Base-by-base conservation (phyloP, 1,140 invertebrate genomes). In the Macrobrachium rosenbergii region DNA sequence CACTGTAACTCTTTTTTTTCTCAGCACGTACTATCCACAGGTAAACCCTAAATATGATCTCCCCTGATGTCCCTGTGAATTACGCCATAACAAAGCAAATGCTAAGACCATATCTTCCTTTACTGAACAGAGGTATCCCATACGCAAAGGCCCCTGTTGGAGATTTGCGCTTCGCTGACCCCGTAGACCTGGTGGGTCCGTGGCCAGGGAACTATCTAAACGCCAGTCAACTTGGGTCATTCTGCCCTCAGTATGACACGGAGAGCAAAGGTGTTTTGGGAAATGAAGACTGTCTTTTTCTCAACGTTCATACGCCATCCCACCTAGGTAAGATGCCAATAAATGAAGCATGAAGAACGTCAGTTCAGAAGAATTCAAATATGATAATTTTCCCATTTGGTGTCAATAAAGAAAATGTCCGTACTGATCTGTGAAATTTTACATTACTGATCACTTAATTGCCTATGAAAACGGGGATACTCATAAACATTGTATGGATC, bases 271-370 rank as follows among this genome's bases (percentile, higher is more conserved):
- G 64, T 14, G 98, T 97, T 3, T 94, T 94, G 58, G 91, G 97
- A 81, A 96, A 94, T 90, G 98, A 99, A 93, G 98, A 99, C 93
- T 99, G 98, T 92, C 94, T 99, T 19, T 98, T 98, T 92, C 94
- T 99, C 77, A 99, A 98, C 92, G 96, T 99, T 83, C 95, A 95
- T 19, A 94, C 94, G 59, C 96, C 96, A 12, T 94, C 94, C 86
- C 91, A 90, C 23, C 88, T 90, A 69, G 91, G 92, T 73, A 88
- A 90, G 82, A 21, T 17, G 8, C 45, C 16, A 17, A 19, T 21
- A 21, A 17, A 52, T 52, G 52, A 52, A 52, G 12, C 6, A 52
- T 52, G 52, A 52, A 37, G n/a, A 37, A 2, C 12, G 7, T 8
- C 0, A 52, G 17, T 60, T 78, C 58, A 6, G 58, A 78, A 11